Base-by-base conservation (phyloP, 2,797 vertebrate species). In the Eleutherodactylus coqui region DNA sequence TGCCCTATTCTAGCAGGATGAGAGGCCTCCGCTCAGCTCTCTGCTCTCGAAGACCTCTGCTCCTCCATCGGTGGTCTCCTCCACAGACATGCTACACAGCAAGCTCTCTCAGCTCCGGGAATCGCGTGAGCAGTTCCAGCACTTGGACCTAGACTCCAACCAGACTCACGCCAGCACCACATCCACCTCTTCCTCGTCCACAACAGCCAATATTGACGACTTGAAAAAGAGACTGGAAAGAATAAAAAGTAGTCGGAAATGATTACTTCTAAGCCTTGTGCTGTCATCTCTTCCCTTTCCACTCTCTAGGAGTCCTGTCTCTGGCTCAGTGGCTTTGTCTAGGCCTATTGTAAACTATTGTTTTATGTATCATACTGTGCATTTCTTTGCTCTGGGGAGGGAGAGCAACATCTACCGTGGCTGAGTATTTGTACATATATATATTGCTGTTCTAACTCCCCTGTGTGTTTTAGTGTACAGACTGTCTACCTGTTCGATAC, bases 181-280 rank as follows among this genome's bases (percentile, higher is more conserved):
- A 13, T 73, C 93, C 80, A 95, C 95, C 47, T 93, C 96, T 2
- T 90, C 88, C 43, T 91, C 92, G n/a, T 90, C 92, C 83, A 43
- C 93, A 88, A 91, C 93, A 0, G 90, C 96, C 87, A 99, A 99
- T 92, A 97, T 99, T 32, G 98, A 99, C 78, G 98, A 99, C 95
- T 96, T 99, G 94, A 99, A 98, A 96, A 99, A 99, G 90, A 96
- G 98, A 91, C 94, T 99, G 94, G 98, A 99, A 94, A 95, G 96
- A 93, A 99, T 99, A 93, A 99, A 99, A 95, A 98, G 97, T 93
- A 99, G 97, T 92, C 95, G 96, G 91, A 98, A 99, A 92, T 99
- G 94, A 92, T 90, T 80, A 84, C 11, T n/a, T 32, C 27, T 24
- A 36, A 10, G 49, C 69, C 29, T 19, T 73, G 75, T 78, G 85